These are phyloP conservation scores for Neoascia interrupta DNA, from an alignment of 2,888 invertebrate species.

Conservation along the genomic window DNA sequence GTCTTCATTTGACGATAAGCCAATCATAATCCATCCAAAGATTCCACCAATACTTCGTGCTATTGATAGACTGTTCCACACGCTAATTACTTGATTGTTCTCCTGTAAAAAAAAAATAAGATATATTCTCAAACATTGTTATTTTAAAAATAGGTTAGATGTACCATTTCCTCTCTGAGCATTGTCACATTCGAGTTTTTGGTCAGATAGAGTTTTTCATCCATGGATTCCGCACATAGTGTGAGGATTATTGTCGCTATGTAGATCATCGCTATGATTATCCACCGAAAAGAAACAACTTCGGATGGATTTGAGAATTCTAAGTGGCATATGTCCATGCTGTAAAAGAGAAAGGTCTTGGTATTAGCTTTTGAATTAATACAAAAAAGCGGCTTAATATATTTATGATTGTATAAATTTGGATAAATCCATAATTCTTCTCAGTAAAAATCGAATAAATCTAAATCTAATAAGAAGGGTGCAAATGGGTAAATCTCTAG, in stretches of 20 bases:
- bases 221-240: constrained; percentile 79
- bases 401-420: too few species aligned
- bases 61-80: constrained; percentile 81
- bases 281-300: constrained; percentile 79
- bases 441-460: too few species aligned
- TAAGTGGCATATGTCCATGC: constrained; percentile 79
- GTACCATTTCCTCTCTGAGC: constrained; percentile 78
- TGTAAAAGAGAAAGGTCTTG: constrained; percentile 70
- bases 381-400: too few species aligned
- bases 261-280: constrained; percentile 80
- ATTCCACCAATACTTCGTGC: constrained; percentile 81
- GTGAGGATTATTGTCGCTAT: constrained; percentile 80
- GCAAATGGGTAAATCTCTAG: too few species aligned
- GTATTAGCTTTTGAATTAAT: too few species aligned
- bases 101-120: constrained; percentile 74
- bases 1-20: constrained; percentile 81
- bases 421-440: too few species aligned
- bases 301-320: constrained; percentile 78
- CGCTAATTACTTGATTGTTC: constrained; percentile 79
- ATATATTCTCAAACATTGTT: not conserved
- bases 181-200: constrained; percentile 77
- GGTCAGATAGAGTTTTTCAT: constrained; percentile 77
- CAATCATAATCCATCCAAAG: constrained; percentile 81
- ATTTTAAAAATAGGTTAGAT: not conserved
- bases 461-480: too few species aligned